These are phyloP conservation scores for Heliothis virescens DNA, from an alignment of 1,140 invertebrate species.

Conservation along the genomic window DNA sequence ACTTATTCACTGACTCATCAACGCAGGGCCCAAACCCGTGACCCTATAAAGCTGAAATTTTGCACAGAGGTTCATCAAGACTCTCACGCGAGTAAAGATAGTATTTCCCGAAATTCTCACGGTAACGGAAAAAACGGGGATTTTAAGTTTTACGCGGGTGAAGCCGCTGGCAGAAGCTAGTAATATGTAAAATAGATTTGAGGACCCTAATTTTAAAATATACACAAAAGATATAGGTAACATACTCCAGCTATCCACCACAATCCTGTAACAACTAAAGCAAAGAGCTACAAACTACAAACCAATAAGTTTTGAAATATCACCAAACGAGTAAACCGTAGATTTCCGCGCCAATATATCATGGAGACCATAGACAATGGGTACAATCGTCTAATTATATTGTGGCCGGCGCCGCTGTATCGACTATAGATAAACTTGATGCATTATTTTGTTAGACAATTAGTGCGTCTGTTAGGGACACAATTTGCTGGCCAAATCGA, in stretches of 20 bases:
- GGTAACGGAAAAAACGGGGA: too few relatives aligned
- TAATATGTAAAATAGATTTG: too few relatives aligned
- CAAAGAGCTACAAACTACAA: not conserved
- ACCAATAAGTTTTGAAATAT: constrained; percentile 38
- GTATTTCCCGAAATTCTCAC: too few relatives aligned
- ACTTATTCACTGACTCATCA: too few relatives aligned
- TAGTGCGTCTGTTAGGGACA: constrained; percentile 63
- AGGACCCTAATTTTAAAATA: not conserved
- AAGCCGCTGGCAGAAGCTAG: too few relatives aligned
- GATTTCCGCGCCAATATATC: constrained; percentile 37
- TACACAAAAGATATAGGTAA: not conserved
- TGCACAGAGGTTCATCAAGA: too few relatives aligned
- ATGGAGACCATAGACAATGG: constrained; percentile 41
- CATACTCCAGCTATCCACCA: too few relatives aligned
- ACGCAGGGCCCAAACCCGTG: too few relatives aligned
- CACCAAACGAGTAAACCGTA: constrained; percentile 28
- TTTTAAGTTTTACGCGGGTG: too few relatives aligned
- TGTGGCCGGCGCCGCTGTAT: constrained; percentile 50
- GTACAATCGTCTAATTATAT: constrained; percentile 50
- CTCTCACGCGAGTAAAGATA: too few relatives aligned
- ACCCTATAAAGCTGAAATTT: too few relatives aligned
- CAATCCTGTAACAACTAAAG: not conserved
- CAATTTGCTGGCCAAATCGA: constrained; percentile 51
- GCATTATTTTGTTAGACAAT: constrained; percentile 76
- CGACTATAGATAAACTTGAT: constrained; percentile 68